These are phyloP conservation scores for Dermolepida albohirtum DNA, from an alignment of 2,888 invertebrate genomes.

Conservation along the genomic window DNA sequence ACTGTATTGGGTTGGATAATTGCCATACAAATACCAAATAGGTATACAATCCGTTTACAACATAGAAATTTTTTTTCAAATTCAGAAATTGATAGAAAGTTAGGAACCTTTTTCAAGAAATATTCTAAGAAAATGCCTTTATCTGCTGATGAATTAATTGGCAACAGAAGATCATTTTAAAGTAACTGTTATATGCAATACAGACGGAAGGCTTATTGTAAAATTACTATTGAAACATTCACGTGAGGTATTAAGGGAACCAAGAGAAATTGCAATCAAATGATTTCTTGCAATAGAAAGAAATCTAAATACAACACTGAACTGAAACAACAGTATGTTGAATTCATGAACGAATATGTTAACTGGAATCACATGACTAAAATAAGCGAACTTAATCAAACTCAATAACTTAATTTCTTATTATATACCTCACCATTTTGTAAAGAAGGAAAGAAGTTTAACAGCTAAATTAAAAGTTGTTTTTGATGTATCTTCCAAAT, in stretches of 20 bases:
- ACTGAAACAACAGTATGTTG: too few relatives aligned
- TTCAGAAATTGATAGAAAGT: slow-evolving; percentile 16
- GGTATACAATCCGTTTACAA: not conserved
- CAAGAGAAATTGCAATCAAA: slow-evolving; percentile 14
- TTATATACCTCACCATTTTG: slow-evolving; percentile 28
- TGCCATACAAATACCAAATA: slow-evolving; percentile 3
- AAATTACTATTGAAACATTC: slow-evolving; percentile 5
- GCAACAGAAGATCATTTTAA: too few relatives aligned
- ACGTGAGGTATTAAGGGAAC: slow-evolving; percentile 16
- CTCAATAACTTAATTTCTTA: not conserved
- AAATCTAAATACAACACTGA: slow-evolving; percentile 11
- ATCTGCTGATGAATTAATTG: too few relatives aligned
- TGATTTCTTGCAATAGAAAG: slow-evolving; percentile 25
- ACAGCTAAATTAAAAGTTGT: slow-evolving; percentile 26
- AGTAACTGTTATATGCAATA: slow-evolving; percentile 5
- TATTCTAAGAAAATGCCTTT: not conserved
- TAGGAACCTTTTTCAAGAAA: slow-evolving; percentile 18
- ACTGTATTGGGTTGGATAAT: slow-evolving; percentile 31
- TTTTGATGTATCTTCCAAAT: slow-evolving; percentile 8
- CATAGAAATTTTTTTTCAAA: not conserved
- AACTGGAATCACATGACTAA: too few relatives aligned
- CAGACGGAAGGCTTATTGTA: slow-evolving; percentile 18
- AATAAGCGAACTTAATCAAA: slow-evolving; percentile 3
- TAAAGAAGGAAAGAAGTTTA: slow-evolving; percentile 1
- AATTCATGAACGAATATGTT: too few relatives aligned